Base-by-base conservation (phyloP, 2,888 invertebrate genomes). In the Microplitis manilae region DNA sequence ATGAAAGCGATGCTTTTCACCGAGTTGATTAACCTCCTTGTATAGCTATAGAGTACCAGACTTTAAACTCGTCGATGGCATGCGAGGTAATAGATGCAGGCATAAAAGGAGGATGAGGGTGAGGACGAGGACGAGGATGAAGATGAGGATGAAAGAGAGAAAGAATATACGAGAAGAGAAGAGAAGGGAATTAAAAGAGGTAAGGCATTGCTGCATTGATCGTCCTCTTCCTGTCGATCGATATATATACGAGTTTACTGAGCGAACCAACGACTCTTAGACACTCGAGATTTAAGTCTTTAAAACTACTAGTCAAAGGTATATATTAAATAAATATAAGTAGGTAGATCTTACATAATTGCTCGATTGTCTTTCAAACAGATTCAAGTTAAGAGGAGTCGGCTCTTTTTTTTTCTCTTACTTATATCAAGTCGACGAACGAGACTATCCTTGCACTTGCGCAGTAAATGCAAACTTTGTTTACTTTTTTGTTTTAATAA, bases 181-280 rank as follows among this genome's bases (percentile, higher is more conserved):
- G 20, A 20, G 20, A 40, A 40, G 62, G 62, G 64, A 69, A 39
- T 41, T 41, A 69, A 69, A 69, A 20, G 39, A 73, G 40, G 20
- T 40, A 41, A 73, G 72, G 72, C 72, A 13, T 50, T 50, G 50
- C 50, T 41, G 64, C 64, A 41, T 39, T 73, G 73, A 79, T 79
- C 78, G 79, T 79, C 71, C 79, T 79, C 78, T 79, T 79, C 79
- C 79, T 68, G 74, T 76, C 73, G 72, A 72, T 79, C 78, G 78
- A 79, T 79, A 74, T 67, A 74, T 39, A 50, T 40, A 64, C 39
- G 64, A 68, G 68, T 68, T 73, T 70, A 65, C 68, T 73, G 71
- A 41, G 73, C 70, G 64, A 64, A 62, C 20, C 30, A 17, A 50
- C 13, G 50, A 50, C 50, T 50, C 50, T 50, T 30, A 30, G 50